Base-by-base conservation (phyloP, 2,888 invertebrate genomes). In the Dryomyza anilis region DNA sequence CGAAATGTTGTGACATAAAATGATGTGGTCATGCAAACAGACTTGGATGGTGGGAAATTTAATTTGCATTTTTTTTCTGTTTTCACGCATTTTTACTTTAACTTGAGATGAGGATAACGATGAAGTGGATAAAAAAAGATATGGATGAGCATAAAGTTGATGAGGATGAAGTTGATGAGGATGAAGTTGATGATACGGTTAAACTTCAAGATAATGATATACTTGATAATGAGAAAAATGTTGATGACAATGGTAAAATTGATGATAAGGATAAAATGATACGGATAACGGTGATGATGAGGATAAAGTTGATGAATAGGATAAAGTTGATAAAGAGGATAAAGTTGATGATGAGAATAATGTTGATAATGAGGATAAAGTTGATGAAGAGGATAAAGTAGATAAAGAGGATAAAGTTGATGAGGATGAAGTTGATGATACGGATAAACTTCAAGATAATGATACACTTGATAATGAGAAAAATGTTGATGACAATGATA, bases 11-110 rank as follows among this genome's bases (percentile, higher is more conserved):
- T 25, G 50, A 36, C 33, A 55, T 55, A 36, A 55, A 55, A 33
- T 55, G 33, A 36, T 55, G 36, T 55, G 55, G 55, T 55, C 55
- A 55, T 55, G 55, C 55, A 55, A 16, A 55, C 19, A 55, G 27
- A 23, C 25, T 27, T 19, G 50, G 55, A 19, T 36, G 55, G 29
- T 29, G 23, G 21, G 12, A 30, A 55, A 55, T 55, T 55, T 23
- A 55, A 55, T 55, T 55, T 55, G 36, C 55, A 55, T 55, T 55
- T 55, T 19, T 21, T 36, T 27, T 33, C 39, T n/a, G n/a, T n/a
- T n/a, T n/a, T n/a, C n/a, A n/a, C n/a, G n/a, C n/a, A n/a, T n/a
- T n/a, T n/a, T n/a, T n/a, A n/a, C n/a, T n/a, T n/a, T n/a, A n/a
- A n/a, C 12, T 39, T 12, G 39, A 7, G 39, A 6, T 39, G 3